phyloP scores from a whole-genome alignment of 2,888 invertebrate genomes.

The Eupithecia subumbrata region DNA sequence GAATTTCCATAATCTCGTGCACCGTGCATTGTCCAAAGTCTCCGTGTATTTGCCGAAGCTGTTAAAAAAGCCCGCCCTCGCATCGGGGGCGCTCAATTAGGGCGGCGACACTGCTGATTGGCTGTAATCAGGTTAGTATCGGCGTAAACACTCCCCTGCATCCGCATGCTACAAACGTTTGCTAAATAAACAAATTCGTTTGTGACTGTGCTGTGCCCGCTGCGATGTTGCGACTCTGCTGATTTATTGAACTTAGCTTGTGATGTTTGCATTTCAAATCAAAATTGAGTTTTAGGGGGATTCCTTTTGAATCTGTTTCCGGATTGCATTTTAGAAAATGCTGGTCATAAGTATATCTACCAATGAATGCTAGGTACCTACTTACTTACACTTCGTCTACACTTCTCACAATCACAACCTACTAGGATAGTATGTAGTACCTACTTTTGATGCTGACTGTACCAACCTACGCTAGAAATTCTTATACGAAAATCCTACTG shows the following conservation, averaged over 20 bases:
- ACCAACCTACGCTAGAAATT: too few species aligned
- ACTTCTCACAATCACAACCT: too few species aligned
- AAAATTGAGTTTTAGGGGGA: neutral
- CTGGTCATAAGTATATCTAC: neutral
- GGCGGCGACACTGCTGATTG: slow-evolving; percentile 81
- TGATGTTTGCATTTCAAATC: slow-evolving; percentile 3
- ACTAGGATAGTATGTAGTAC: too few species aligned
- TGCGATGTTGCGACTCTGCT: slow-evolving; percentile 57
- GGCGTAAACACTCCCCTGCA: slow-evolving; percentile 68
- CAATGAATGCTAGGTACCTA: too few species aligned
- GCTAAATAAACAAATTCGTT: slow-evolving; percentile 46
- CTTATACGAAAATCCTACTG: too few species aligned
- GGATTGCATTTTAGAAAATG: neutral
- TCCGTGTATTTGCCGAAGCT: slow-evolving; percentile 71
- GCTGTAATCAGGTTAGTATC: slow-evolving; percentile 82
- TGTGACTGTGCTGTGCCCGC: slow-evolving; percentile 53
- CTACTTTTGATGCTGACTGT: too few species aligned
- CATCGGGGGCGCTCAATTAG: slow-evolving; percentile 79
- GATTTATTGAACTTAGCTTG: slow-evolving; percentile 24
- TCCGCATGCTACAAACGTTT: slow-evolving; percentile 65
- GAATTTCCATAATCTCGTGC: slow-evolving; percentile 14
- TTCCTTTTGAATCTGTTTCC: neutral
- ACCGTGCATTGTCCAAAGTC: slow-evolving; percentile 39
- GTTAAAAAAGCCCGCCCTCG: slow-evolving; percentile 81
- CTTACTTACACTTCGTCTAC: too few species aligned